phyloP scores from a whole-genome alignment of 2,797 vertebrate genomes.

The Parauchenoglanis punctatus region DNA sequence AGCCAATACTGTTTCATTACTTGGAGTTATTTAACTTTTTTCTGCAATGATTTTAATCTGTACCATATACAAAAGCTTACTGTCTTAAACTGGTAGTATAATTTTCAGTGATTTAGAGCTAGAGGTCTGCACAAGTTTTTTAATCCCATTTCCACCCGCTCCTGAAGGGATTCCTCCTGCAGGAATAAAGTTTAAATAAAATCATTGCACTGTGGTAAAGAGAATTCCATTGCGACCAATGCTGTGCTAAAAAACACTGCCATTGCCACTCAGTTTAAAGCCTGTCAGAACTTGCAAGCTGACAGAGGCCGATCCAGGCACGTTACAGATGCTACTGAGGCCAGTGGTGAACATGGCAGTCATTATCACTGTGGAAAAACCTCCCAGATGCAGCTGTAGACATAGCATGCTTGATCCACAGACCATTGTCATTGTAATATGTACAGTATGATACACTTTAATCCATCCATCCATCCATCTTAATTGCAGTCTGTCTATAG shows the following conservation, averaged over 20 bases:
- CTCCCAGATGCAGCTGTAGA: background rate
- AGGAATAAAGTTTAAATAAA: background rate
- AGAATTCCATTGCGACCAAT: background rate
- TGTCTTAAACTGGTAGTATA: background rate
- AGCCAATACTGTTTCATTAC: background rate
- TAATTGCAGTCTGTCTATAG: too few relatives aligned
- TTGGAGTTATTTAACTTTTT: background rate
- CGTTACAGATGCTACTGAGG: background rate
- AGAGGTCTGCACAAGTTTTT: background rate
- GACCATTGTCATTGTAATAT: background rate
- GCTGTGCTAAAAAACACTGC: background rate
- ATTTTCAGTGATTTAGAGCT: background rate
- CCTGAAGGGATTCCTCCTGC: background rate
- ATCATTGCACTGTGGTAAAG: background rate
- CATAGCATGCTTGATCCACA: background rate
- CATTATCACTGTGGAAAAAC: background rate
- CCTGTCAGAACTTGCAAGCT: background rate
- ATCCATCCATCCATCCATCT: too few relatives aligned
- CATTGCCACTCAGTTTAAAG: background rate
- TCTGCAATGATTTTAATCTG: background rate
- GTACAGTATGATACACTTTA: too few relatives aligned
- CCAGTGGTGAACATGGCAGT: constrained; percentile 1
- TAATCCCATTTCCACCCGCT: background rate
- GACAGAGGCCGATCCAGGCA: background rate
- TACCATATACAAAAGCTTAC: background rate